These are phyloP conservation scores for Scytalopus superciliaris DNA, from an alignment of 2,113 vertebrate species.

Conservation along the genomic window DNA sequence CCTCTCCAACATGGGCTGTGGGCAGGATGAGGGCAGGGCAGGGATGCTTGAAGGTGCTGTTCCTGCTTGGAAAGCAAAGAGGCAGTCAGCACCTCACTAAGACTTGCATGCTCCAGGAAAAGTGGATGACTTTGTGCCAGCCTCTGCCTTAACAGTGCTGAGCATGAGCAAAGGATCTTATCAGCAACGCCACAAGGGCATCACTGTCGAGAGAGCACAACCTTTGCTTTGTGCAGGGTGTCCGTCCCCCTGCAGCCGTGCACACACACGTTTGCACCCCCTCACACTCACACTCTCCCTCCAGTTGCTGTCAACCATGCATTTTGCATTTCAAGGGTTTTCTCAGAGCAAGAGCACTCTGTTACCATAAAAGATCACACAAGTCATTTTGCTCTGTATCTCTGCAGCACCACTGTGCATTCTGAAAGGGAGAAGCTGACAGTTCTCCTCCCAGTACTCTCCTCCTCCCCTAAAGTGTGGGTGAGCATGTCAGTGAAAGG, in stretches of 20 bases:
- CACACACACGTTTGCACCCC: fast-evolving
- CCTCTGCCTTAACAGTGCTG: neutral
- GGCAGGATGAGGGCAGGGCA: neutral
- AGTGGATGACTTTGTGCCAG: neutral
- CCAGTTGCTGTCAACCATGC: neutral
- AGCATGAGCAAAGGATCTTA: neutral
- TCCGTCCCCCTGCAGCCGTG: fast-evolving
- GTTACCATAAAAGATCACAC: neutral
- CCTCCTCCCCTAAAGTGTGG: fast-evolving
- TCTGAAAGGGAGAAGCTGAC: neutral
- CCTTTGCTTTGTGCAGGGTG: neutral
- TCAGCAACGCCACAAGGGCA: neutral
- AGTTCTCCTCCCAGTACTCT: neutral
- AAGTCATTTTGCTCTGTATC: neutral
- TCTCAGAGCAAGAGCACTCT: neutral
- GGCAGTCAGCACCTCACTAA: fast-evolving
- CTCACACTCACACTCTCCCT: neutral
- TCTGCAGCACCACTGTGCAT: neutral
- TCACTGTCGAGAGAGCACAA: fast-evolving
- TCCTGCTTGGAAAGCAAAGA: neutral
- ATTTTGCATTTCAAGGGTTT: neutral
- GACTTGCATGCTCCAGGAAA: neutral
- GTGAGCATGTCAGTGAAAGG: neutral
- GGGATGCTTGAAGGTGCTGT: neutral
- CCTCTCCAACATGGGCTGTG: neutral